These are phyloP conservation scores for Cebuella pygmaea DNA, from an alignment of 2,797 vertebrate genomes.

Conservation along the genomic window DNA sequence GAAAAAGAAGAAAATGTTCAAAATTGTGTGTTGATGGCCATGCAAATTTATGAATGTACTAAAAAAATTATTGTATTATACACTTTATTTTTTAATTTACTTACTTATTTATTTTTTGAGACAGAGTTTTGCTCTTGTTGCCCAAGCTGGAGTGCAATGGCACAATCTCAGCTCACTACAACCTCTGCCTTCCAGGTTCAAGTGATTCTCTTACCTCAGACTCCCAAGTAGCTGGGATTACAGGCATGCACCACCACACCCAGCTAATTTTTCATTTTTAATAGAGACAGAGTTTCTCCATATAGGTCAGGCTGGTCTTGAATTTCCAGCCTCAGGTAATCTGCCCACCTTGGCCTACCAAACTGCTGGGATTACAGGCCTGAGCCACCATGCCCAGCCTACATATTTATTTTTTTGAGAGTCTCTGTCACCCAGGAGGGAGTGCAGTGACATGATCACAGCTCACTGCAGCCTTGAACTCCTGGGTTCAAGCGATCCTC, in stretches of 20 bases:
- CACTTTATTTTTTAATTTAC: not conserved
- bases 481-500: not conserved
- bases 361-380: not conserved
- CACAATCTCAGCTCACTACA: not conserved
- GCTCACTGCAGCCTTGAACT: not conserved
- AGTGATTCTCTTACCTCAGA: not conserved
- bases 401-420: not conserved
- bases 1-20: not conserved
- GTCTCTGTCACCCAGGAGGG: not conserved
- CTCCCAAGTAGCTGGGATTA: not conserved
- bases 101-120: not conserved
- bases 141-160: not conserved
- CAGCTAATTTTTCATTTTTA: not conserved
- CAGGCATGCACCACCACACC: not conserved
- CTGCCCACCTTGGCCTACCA: not conserved
- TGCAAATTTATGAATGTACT: not conserved
- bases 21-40: not conserved
- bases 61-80: not conserved
- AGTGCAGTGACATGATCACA: not conserved
- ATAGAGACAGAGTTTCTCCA: not conserved
- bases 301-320: not conserved
- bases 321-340: not conserved
- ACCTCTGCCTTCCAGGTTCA: not conserved
- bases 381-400: not conserved
- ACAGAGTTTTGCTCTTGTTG: not conserved